Evolutionary conservation across 2,888 invertebrate species (phyloP), one percentile per base, ranked within the genome.

Genomic region (Gari tellinella): DNA sequence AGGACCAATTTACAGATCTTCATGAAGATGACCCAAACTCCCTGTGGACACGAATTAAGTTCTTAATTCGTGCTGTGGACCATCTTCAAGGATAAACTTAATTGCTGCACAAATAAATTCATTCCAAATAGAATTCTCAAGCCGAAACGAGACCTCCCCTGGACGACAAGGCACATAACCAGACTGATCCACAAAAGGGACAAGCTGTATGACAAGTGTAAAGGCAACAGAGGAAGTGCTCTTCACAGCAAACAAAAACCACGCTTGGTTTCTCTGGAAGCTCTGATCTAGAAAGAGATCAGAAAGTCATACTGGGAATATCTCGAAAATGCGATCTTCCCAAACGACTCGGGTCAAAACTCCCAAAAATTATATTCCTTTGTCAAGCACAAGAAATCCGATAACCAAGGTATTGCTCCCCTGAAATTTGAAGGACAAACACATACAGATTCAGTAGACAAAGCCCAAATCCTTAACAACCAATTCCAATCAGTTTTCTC

Each of bases 321-420:
- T n/a, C n/a, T n/a, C n/a, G n/a, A n/a, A n/a, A n/a, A n/a, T n/a
- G n/a, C n/a, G n/a, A n/a, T n/a, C n/a, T n/a, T n/a, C n/a, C n/a
- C n/a, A n/a, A n/a, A n/a, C n/a, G n/a, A n/a, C n/a, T n/a, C 40
- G n/a, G 12, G 51, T 12, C 8, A 1, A 3, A 26, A 19, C 17
- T 49, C 41, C 10, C 57, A 65, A n/a, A 65, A 55, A 37, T 51
- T 57, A 15, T 57, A 65, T 17, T 15, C 31, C 14, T 65, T 31
- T 43, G 23, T 65, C 1, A 65, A 65, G 49, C 37, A 48, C 15
- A 56, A 65, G 4, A 26, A 48, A 40, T 38, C 56, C 19, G 65
- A 45, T 45, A 19, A n/a, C 45, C 15, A 45, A 45, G 45, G 19
- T n/a, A 19, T 45, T 5, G 19, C 15, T 17, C 15, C 15, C 45